Evolutionary conservation across 1,140 invertebrate species (phyloP).

Genomic region (Limonius californicus): DNA sequence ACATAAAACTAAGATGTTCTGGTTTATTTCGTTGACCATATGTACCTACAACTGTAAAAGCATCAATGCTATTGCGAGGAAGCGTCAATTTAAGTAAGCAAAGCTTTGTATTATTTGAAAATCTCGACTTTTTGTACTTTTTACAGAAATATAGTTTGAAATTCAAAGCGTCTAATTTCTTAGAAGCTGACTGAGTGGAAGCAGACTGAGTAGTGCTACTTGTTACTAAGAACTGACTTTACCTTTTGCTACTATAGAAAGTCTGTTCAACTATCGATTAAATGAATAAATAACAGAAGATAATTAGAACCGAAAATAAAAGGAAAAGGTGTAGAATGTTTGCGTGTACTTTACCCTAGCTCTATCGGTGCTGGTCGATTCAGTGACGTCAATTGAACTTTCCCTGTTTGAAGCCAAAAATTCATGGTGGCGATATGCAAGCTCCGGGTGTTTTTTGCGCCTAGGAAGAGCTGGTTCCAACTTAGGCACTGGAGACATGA

Average conservation of each 20-base stretch:
- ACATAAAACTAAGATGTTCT: neutral
- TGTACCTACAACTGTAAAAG: constrained; percentile 10
- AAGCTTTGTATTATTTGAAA: neutral
- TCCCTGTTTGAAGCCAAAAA: constrained; percentile 63
- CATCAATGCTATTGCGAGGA: neutral
- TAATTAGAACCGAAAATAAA: constrained; percentile 4
- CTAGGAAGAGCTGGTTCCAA: constrained; percentile 78
- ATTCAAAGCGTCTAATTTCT: neutral
- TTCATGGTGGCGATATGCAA: constrained; percentile 79
- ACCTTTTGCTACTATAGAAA: constrained; percentile 10
- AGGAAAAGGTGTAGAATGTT: constrained; percentile 6
- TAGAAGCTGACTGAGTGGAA: constrained; percentile 7
- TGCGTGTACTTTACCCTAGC: constrained; percentile 52
- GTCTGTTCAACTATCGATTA: constrained; percentile 6
- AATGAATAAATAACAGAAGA: constrained; percentile 4
- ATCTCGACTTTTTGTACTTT: neutral
- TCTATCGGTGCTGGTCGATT: constrained; percentile 50
- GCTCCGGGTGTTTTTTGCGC: constrained; percentile 80
- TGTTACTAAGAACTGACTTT: constrained; percentile 1
- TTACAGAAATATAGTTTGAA: neutral
- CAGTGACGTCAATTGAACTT: constrained; percentile 49
- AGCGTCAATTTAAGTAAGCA: neutral
- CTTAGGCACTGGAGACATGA: constrained; percentile 51
- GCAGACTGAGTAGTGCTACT: constrained; percentile 10
- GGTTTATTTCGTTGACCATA: neutral